Base-by-base conservation (phyloP, 2,797 vertebrate genomes). In the Sebastes oblongus region DNA sequence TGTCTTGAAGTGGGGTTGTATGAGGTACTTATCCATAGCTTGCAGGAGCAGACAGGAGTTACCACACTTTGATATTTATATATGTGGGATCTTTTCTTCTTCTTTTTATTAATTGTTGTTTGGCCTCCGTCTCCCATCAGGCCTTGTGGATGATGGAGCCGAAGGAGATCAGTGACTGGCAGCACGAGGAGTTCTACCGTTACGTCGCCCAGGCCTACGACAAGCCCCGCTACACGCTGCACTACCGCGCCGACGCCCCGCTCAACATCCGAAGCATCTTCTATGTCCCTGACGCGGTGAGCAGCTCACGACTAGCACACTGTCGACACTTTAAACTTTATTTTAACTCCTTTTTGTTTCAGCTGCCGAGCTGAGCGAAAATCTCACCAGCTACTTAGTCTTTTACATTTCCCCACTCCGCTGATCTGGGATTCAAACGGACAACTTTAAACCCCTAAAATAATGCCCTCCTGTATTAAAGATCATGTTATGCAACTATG, bases 191-290 rank as follows among this genome's bases (percentile, higher is more conserved):
- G 82, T 99, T 99, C 87, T 99, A 99, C 93, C 97, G 97, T 24
- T 99, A 97, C 25, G 34, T 98, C 0, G 95, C 98, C 0, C 97
- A 98, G 92, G 92, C 97, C 0, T 96, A 97, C 0, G 98, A 99
- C 83, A 97, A 95, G 84, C 98, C 98, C 0, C 98, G 98, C 87
- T 99, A 99, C 78, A 77, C 94, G 3, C 96, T 99, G 84, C 98
- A 99, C 89, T 99, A 99, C 93, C 96, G 95, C 58, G 93, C 97
- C 0, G 98, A 99, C 0, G 98, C 98, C 0, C 98, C 98, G 0
- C 96, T 99, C 91, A 98, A 97, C 93, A 99, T 99, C 92, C 96
- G 97, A 42, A 98, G 97, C 91, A 96, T 99, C 93, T 99, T 99
- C 91, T 99, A 99, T 0, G 97, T 99, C 65, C 98, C 98, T 0